Evolutionary conservation across 2,888 invertebrate genomes (phyloP).

Genomic region (Meliscaeva auricollis): DNA sequence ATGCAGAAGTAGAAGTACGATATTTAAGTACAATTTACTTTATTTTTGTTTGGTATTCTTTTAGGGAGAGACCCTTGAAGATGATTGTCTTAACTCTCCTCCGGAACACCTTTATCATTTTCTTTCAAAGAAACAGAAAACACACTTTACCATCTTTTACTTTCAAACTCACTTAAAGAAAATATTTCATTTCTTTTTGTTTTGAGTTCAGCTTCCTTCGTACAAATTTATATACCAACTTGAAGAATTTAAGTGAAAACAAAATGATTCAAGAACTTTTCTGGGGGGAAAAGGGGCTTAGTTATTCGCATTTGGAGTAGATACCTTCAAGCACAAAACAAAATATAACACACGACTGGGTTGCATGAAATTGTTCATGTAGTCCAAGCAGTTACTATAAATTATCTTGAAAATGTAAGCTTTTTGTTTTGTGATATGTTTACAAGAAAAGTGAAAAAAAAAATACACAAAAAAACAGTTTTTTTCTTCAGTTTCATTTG

Average conservation of each 20-base stretch:
- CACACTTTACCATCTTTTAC: not conserved
- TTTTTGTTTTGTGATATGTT: not conserved
- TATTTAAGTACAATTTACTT: not conserved
- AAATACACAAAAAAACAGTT: no score
- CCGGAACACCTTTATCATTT: not conserved
- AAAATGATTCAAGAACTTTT: slow-evolving; percentile 55
- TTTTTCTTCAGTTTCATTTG: no score
- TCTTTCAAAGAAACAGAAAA: not conserved
- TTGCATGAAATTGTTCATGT: no score
- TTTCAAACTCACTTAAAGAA: slow-evolving; percentile 2
- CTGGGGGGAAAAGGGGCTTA: slow-evolving; percentile 13
- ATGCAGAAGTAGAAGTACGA: not conserved
- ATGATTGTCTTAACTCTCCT: slow-evolving; percentile 8
- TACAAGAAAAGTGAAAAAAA: no score
- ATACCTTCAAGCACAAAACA: no score
- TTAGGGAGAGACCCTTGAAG: not conserved
- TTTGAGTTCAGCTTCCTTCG: slow-evolving; percentile 15
- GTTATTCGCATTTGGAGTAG: not conserved
- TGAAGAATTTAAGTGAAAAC: slow-evolving; percentile 51
- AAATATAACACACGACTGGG: no score
- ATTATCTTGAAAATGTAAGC: not conserved
- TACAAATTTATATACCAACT: no score
- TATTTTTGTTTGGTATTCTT: not conserved
- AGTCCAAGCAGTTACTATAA: no score
- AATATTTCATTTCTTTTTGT: slow-evolving; percentile 37